These are phyloP conservation scores for Deroptyus accipitrinus DNA, from an alignment of 2,113 vertebrate genomes.

Conservation along the genomic window DNA sequence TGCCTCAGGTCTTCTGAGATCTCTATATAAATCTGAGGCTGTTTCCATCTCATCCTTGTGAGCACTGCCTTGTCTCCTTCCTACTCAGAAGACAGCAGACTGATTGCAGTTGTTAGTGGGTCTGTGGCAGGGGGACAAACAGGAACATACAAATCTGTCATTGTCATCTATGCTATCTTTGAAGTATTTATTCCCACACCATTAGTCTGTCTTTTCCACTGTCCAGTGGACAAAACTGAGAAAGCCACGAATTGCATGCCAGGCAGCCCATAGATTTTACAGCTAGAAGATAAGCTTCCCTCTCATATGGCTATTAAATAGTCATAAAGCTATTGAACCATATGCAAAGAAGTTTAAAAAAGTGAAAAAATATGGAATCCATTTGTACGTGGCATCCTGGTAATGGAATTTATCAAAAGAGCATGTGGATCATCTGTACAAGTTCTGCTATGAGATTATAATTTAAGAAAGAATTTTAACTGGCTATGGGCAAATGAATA, in stretches of 20 bases:
- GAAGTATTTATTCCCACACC: neutral
- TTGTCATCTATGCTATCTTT: neutral
- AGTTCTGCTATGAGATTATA: neutral
- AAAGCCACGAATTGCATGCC: neutral
- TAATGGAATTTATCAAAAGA: neutral
- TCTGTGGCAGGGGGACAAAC: rapidly evolving
- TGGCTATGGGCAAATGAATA: neutral
- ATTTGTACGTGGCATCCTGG: neutral
- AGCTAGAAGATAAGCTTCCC: neutral
- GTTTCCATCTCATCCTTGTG: neutral
- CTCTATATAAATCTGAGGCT: neutral
- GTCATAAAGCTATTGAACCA: neutral
- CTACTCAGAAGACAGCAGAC: neutral
- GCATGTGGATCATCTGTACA: neutral
- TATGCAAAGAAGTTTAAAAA: neutral
- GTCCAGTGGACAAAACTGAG: neutral
- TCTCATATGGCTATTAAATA: neutral
- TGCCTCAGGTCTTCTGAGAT: neutral
- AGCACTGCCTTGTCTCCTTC: neutral
- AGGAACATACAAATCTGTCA: neutral
- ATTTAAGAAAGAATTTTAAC: neutral
- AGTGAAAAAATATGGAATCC: neutral
- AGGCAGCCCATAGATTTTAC: neutral
- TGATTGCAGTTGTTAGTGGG: neutral
- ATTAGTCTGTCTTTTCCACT: neutral